phyloP scores from a whole-genome alignment of 2,113 vertebrate genomes.

The Origma solitaria region DNA sequence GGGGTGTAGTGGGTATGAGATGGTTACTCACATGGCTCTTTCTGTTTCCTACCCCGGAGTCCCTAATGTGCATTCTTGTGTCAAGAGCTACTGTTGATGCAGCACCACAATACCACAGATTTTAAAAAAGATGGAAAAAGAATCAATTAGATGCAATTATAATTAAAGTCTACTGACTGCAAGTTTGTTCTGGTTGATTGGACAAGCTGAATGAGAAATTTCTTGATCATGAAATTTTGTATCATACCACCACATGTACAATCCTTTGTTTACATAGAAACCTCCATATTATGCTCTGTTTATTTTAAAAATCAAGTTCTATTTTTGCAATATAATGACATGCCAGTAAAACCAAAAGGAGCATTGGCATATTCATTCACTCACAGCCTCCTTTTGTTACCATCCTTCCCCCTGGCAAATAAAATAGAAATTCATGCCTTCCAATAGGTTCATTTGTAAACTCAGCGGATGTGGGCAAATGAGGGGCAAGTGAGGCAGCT shows the following conservation, averaged over 20 bases:
- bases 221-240: background rate
- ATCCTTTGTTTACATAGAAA: conserved; percentile 17
- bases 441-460: conserved; percentile 44
- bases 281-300: conserved; percentile 30
- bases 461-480: conserved; percentile 49
- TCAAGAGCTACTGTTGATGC: background rate
- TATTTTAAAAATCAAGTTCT: conserved; percentile 39
- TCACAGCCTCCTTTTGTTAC: conserved; percentile 35
- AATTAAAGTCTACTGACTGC: conserved; percentile 3
- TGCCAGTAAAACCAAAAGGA: conserved; percentile 17
- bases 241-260: background rate
- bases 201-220: conserved; percentile 15
- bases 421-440: conserved; percentile 7
- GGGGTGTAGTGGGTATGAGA: background rate
- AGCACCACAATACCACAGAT: conserved; percentile 14
- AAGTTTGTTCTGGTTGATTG: conserved; percentile 29
- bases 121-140: background rate
- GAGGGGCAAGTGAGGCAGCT: conserved; percentile 50
- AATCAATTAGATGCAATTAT: conserved; percentile 47
- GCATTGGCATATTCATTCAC: background rate
- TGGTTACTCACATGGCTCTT: background rate
- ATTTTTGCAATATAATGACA: conserved; percentile 46
- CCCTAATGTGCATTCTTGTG: background rate
- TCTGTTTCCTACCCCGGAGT: background rate
- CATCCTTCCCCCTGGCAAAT: background rate